phyloP scores from a whole-genome alignment of 2,888 invertebrate species.

The Amorpha juglandis region DNA sequence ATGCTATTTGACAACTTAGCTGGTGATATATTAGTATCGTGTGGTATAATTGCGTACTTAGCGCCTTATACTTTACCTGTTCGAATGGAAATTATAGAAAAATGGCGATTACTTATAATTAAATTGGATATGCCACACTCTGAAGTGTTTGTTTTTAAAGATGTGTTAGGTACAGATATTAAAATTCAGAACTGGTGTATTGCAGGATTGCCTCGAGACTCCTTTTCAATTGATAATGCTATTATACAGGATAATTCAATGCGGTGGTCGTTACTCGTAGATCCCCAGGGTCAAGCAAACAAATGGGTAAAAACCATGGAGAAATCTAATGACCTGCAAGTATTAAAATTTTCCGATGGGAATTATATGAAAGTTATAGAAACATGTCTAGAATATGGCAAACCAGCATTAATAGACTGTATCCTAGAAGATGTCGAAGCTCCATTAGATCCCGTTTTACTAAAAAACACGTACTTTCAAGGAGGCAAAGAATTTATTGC shows the following conservation, averaged over 20 bases:
- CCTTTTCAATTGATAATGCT: slow-evolving; percentile 93
- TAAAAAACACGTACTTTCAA: slow-evolving; percentile 89
- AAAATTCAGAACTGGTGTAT: slow-evolving; percentile 95
- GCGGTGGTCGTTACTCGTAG: slow-evolving; percentile 91
- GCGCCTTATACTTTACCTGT: slow-evolving; percentile 92
- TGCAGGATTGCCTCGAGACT: slow-evolving; percentile 90
- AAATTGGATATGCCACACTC: slow-evolving; percentile 91
- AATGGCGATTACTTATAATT: slow-evolving; percentile 90
- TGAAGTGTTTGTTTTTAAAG: slow-evolving; percentile 87
- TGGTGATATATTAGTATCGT: slow-evolving; percentile 95
- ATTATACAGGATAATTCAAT: slow-evolving; percentile 92
- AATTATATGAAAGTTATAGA: slow-evolving; percentile 91
- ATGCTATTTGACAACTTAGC: slow-evolving; percentile 91
- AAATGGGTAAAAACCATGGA: slow-evolving; percentile 94
- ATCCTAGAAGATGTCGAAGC: slow-evolving; percentile 91
- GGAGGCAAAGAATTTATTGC: slow-evolving; percentile 90
- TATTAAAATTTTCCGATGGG: slow-evolving; percentile 89
- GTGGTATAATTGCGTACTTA: slow-evolving; percentile 95
- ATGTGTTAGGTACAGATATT: slow-evolving; percentile 92
- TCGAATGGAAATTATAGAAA: slow-evolving; percentile 83
- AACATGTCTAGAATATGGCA: slow-evolving; percentile 89
- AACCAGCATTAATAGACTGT: slow-evolving; percentile 91
- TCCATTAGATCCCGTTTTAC: slow-evolving; percentile 90
- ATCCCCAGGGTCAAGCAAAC: slow-evolving; percentile 94
- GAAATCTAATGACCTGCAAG: slow-evolving; percentile 87